A percentile compares a stretch with the other conserved stretches of the same genome.
phyloP scores from a whole-genome alignment of 2,113 vertebrate genomes.

The Falco punctatus region DNA sequence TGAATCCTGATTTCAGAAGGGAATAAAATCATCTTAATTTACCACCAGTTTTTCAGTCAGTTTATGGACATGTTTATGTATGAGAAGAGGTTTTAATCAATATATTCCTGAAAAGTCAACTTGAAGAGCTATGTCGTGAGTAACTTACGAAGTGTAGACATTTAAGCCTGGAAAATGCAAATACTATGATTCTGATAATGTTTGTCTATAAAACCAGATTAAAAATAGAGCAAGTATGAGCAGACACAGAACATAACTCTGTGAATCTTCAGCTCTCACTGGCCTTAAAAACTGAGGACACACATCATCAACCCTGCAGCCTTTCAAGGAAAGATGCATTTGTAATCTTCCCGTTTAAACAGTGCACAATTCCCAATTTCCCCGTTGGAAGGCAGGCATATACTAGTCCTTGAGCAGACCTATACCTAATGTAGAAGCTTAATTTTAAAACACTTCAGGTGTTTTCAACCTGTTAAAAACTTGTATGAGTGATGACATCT shows the following conservation, averaged over 20 bases:
- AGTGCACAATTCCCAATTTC: neutral
- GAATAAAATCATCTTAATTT: neutral
- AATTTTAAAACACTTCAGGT: neutral
- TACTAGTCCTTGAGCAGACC: neutral
- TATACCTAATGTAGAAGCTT: neutral
- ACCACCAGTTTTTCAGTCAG: neutral
- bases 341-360: neutral
- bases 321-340: neutral
- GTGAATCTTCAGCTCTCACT: neutral
- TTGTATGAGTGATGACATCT: neutral
- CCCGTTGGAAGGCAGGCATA: neutral
- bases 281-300: neutral
- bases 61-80: neutral
- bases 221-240: neutral
- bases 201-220: neutral
- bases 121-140: neutral
- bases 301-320: neutral
- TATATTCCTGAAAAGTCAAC: neutral
- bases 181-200: neutral
- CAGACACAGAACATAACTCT: neutral
- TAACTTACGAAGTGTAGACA: neutral
- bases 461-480: neutral
- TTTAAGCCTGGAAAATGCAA: neutral
- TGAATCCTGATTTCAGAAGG: neutral
- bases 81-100: neutral